phyloP scores from a whole-genome alignment of 2,113 vertebrate genomes.

The Jaculus jaculus region DNA sequence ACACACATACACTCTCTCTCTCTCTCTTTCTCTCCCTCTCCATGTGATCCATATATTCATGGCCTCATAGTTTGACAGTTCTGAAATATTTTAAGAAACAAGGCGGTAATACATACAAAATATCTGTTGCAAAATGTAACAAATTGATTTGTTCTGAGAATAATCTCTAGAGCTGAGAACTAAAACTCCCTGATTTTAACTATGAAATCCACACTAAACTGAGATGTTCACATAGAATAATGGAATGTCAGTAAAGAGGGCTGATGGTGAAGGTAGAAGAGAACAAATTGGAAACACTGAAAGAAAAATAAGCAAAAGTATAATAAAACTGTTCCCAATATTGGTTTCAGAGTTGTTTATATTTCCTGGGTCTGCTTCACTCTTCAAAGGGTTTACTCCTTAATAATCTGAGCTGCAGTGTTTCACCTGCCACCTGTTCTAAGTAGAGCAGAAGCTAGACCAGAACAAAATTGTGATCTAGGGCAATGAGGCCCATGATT shows the following conservation, averaged over 20 bases:
- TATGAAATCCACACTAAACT: constrained; percentile 47
- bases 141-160: constrained; percentile 55
- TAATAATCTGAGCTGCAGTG: constrained; percentile 29
- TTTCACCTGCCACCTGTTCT: constrained; percentile 41
- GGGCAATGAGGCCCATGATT: constrained; percentile 30
- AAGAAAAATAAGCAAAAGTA: constrained; percentile 11
- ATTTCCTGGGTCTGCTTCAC: constrained; percentile 18
- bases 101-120: constrained; percentile 12
- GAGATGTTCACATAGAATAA: constrained; percentile 35
- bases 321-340: neutral
- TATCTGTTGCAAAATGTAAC: constrained; percentile 39
- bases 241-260: neutral
- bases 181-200: neutral
- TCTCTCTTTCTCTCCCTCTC: neutral
- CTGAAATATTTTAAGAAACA: constrained; percentile 44
- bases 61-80: constrained; percentile 28
- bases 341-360: neutral
- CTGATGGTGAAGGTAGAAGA: neutral
- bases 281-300: neutral
- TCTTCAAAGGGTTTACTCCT: constrained; percentile 50
- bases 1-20: neutral
- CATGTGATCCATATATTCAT: neutral
- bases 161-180: constrained; percentile 38
- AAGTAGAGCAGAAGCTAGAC: constrained; percentile 12
- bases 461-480: neutral